phyloP scores from a whole-genome alignment of 2,797 vertebrate genomes.

The Halcyon leucocephala region DNA sequence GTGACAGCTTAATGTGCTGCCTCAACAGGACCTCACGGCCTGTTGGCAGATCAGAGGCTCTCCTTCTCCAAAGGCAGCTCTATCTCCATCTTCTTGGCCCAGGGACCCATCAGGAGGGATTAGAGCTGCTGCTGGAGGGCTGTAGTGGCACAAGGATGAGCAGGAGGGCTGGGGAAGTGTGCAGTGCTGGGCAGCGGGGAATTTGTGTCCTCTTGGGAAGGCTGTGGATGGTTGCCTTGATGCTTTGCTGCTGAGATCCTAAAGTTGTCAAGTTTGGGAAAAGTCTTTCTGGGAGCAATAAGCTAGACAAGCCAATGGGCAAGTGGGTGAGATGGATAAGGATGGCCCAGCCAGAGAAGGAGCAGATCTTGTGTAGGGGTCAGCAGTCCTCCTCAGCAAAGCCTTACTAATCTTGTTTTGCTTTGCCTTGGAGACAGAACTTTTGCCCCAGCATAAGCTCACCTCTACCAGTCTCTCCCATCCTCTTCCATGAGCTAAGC shows the following conservation, averaged over 20 bases:
- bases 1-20: background rate
- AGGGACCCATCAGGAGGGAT: conserved; percentile 34
- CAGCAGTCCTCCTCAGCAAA: background rate
- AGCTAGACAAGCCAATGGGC: conserved; percentile 6
- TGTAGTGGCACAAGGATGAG: background rate
- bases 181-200: background rate
- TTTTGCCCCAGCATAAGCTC: background rate
- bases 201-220: background rate
- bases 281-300: conserved; percentile 7
- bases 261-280: conserved; percentile 15
- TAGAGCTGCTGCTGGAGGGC: conserved; percentile 45
- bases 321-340: background rate
- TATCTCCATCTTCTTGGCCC: conserved; percentile 53
- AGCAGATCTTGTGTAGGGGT: background rate
- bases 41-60: conserved; percentile 41
- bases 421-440: background rate
- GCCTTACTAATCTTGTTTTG: background rate
- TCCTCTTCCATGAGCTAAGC: background rate
- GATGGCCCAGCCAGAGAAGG: background rate
- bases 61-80: conserved; percentile 48
- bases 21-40: background rate
- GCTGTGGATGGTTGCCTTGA: background rate
- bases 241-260: background rate
- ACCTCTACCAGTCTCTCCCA: background rate
- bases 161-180: background rate